phyloP scores from a whole-genome alignment of 2,113 vertebrate genomes.

The Melanocharis versteri region DNA sequence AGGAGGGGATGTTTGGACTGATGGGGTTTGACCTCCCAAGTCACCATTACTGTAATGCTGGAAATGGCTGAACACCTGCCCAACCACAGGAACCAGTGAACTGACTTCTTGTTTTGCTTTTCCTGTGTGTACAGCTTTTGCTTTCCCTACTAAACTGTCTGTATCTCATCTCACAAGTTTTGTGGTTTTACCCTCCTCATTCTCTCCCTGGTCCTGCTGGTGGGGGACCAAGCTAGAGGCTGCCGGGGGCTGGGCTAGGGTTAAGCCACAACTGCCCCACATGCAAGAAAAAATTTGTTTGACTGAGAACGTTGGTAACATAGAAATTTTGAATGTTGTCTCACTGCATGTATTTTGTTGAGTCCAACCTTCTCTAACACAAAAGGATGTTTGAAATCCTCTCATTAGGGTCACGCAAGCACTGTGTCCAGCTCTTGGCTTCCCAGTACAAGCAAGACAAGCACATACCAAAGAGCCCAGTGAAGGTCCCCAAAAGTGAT shows the following conservation, averaged over 20 bases:
- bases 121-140: neutral
- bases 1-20: neutral
- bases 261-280: neutral
- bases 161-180: fast-evolving
- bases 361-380: neutral
- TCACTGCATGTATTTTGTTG: neutral
- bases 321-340: neutral
- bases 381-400: neutral
- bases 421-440: neutral
- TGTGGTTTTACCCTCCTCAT: neutral
- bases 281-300: neutral
- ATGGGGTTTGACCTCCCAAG: neutral
- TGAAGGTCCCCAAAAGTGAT: neutral
- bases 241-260: neutral
- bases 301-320: neutral
- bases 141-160: neutral
- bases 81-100: neutral
- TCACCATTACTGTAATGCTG: neutral
- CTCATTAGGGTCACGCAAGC: fast-evolving
- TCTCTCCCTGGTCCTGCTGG: neutral
- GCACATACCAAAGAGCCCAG: neutral
- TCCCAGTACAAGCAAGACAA: neutral
- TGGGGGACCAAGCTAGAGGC: fast-evolving
- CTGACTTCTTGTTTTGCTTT: neutral
- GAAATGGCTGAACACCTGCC: no score